Evolutionary conservation across 2,888 invertebrate genomes (phyloP).

Genomic region (Rhamphomyia laevipes): DNA sequence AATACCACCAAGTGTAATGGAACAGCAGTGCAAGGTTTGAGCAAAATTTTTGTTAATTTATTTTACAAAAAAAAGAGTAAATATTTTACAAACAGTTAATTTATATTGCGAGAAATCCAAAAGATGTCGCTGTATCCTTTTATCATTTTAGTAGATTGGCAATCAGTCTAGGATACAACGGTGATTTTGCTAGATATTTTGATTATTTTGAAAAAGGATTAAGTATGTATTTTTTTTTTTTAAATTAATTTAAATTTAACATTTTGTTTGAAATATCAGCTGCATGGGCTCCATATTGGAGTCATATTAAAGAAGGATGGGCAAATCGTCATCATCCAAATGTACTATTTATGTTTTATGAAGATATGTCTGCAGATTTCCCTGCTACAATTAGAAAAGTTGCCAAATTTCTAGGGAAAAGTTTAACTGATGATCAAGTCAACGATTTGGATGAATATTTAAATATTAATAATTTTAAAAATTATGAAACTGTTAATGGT

Average conservation of each 20-base stretch:
- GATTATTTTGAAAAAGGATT: constrained; percentile 53
- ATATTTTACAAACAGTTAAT: constrained; percentile 43
- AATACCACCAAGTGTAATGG: constrained; percentile 49
- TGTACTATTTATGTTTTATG: constrained; percentile 66
- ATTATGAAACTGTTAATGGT: constrained; percentile 67
- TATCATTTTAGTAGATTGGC: constrained; percentile 64
- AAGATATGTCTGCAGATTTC: constrained; percentile 60
- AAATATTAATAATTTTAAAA: constrained; percentile 67
- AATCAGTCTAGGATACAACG: constrained; percentile 53
- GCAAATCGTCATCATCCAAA: constrained; percentile 50
- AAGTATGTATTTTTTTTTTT: constrained; percentile 45
- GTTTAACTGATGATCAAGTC: constrained; percentile 46
- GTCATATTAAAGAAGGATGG: constrained; percentile 70
- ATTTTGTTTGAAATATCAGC: constrained; percentile 35
- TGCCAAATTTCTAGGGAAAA: constrained; percentile 49
- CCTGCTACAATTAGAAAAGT: constrained; percentile 45
- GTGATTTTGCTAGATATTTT: constrained; percentile 60
- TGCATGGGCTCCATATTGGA: constrained; percentile 66
- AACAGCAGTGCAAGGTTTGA: constrained; percentile 41
- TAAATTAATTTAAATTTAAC: not conserved
- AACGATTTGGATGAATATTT: constrained; percentile 55
- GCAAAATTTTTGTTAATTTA: not conserved
- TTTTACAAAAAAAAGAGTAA: not conserved
- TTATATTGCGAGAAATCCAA: constrained; percentile 75
- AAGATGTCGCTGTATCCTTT: constrained; percentile 74